Base-by-base conservation (phyloP, 2,888 invertebrate species). In the Drosophila cognata region DNA sequence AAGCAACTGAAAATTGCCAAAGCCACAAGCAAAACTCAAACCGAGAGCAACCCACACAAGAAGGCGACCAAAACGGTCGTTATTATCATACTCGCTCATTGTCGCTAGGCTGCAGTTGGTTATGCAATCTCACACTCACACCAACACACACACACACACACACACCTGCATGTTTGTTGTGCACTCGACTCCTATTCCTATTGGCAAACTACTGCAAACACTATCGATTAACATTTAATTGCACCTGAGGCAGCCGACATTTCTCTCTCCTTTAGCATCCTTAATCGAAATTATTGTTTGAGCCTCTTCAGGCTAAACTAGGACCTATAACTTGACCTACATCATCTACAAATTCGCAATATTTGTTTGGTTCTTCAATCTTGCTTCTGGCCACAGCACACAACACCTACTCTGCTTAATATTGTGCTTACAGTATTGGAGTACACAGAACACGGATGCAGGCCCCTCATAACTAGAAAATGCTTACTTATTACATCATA, bases 191-290 rank as follows among this genome's bases (percentile, higher is more conserved):
- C 35, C 57, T 25, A 35, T n/a, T 41, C 21, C 67, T 41, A 29
- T n/a, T 51, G 59, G 66, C 57, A 55, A 71, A 59, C 29, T 29
- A 29, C 60, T 71, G 53, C 71, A 74, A 77, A 77, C 80, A 74
- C 87, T 78, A 85, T 89, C 88, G 88, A 88, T 86, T 86, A 89
- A 85, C 83, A 77, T 90, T 85, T 81, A 82, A 88, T 90, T 88
- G 75, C 83, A 82, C 72, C 74, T 88, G 78, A 61, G 71, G 75
- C 74, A 65, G 65, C 64, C 56, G 48, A 70, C 63, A 74, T 61
- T 77, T 70, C 69, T 36, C 55, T 64, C 58, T 43, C 61, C 64
- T 71, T 43, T 72, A 58, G 61, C 63, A 71, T 71, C 61, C 25
- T 69, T 60, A 86, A 79, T 87, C 77, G 79, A 85, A 79, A 79